Evolutionary conservation across 2,888 invertebrate genomes (phyloP).

Genomic region (Erebia epiphron): DNA sequence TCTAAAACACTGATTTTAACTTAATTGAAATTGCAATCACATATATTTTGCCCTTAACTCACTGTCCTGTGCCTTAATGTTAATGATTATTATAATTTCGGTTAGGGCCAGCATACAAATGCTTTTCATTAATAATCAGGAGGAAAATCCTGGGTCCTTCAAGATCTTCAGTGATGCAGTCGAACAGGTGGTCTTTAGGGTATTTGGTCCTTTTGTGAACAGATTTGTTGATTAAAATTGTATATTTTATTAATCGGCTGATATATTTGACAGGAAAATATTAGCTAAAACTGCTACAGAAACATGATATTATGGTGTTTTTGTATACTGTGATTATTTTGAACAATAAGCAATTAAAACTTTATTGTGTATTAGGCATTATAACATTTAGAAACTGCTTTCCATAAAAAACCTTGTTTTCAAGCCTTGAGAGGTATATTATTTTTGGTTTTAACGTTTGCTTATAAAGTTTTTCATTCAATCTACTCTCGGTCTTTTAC

Average conservation of each 20-base stretch:
- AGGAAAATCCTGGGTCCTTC: slow-evolving; percentile 33
- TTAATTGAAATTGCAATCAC: slow-evolving; percentile 25
- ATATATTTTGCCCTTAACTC: slow-evolving; percentile 25
- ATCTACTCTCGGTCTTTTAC: not conserved
- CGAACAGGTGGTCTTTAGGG: slow-evolving; percentile 25
- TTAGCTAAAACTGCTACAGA: too few relatives aligned
- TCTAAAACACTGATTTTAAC: too few relatives aligned
- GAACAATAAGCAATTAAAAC: not conserved
- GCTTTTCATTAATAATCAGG: slow-evolving; percentile 30
- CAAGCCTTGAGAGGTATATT: too few relatives aligned
- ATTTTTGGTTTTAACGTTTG: not conserved
- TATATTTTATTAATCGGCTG: not conserved
- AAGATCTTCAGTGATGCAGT: slow-evolving; percentile 22
- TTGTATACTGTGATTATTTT: not conserved
- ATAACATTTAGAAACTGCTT: not conserved
- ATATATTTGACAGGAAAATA: too few relatives aligned
- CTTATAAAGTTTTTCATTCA: not conserved
- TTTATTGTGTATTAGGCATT: not conserved
- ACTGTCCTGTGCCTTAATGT: slow-evolving; percentile 22
- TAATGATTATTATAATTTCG: slow-evolving; percentile 29
- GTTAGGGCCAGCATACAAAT: slow-evolving; percentile 28
- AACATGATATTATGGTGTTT: not conserved
- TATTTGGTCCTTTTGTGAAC: slow-evolving; percentile 16
- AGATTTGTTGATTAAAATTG: not conserved
- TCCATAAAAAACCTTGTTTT: not conserved